A percentile compares a stretch with the other conserved stretches of the same genome.
These are phyloP conservation scores for Dendrolimus punctatus DNA, from an alignment of 1,140 invertebrate genomes.

Conservation along the genomic window DNA sequence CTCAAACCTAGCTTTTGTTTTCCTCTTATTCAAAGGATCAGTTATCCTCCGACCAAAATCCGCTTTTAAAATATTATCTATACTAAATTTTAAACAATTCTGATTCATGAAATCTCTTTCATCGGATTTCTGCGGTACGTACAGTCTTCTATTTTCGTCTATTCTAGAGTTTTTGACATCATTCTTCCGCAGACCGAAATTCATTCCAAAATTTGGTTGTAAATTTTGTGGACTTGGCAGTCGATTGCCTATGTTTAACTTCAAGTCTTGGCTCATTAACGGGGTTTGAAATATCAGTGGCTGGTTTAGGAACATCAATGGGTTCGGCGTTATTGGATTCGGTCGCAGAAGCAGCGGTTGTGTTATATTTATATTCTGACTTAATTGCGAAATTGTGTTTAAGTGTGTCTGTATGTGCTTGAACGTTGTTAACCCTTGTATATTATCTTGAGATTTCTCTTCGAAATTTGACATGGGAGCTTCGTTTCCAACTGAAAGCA, in stretches of 20 bases:
- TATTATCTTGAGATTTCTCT: constrained; percentile 28
- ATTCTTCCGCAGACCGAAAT: constrained; percentile 36
- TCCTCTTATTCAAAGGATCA: constrained; percentile 78
- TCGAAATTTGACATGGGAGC: constrained; percentile 45
- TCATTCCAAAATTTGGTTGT: constrained; percentile 35
- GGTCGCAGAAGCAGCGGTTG: constrained; percentile 60
- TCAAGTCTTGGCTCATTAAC: constrained; percentile 48
- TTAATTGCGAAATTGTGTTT: constrained; percentile 73
- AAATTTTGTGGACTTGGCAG: constrained; percentile 34
- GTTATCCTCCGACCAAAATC: constrained; percentile 87
- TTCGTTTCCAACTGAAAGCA: constrained; percentile 79
- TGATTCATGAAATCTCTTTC: constrained; percentile 71
- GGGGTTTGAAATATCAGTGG: constrained; percentile 63
- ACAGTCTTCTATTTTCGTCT: constrained; percentile 40
- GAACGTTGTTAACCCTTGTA: constrained; percentile 63
- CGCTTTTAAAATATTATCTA: constrained; percentile 93
- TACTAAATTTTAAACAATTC: constrained; percentile 87
- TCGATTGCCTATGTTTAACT: constrained; percentile 29
- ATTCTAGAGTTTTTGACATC: constrained; percentile 28
- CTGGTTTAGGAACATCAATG: constrained; percentile 68
- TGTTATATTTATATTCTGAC: constrained; percentile 60
- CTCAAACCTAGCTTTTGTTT: constrained; percentile 45
- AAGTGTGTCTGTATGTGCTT: constrained; percentile 75
- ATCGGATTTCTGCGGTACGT: constrained; percentile 48
- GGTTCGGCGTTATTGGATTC: constrained; percentile 67